phyloP scores from a whole-genome alignment of 1,140 invertebrate species.

The Zaprionus ornatus region DNA sequence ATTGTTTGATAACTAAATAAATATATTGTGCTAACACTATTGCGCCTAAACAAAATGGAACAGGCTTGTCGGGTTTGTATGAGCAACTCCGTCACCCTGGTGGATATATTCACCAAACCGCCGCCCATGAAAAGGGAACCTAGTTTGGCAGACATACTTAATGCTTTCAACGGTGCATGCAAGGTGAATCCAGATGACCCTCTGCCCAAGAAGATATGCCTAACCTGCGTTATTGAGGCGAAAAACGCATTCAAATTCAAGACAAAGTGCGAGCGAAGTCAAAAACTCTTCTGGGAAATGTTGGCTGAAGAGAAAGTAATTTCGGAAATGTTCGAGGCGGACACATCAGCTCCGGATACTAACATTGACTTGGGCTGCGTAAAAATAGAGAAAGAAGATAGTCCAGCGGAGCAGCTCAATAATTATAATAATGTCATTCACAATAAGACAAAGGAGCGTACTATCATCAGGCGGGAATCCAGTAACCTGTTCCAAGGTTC shows the following conservation, averaged over 20 bases:
- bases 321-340: not conserved
- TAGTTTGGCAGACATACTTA: constrained; percentile 11
- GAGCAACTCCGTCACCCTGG: constrained; percentile 6
- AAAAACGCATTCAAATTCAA: constrained; percentile 20
- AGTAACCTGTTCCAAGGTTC: not conserved
- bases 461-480: not conserved
- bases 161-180: not conserved
- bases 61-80: constrained; percentile 16
- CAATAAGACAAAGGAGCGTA: no score
- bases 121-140: not conserved
- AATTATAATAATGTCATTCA: not conserved
- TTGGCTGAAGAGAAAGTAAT: not conserved
- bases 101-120: constrained; percentile 5
- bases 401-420: not conserved
- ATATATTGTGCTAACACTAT: not conserved
- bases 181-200: constrained; percentile 9
- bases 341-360: not conserved
- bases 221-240: not conserved
- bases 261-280: constrained; percentile 17
- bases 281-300: constrained; percentile 5
- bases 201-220: constrained; percentile 23
- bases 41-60: constrained; percentile 8
- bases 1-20: not conserved
- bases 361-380: not conserved
- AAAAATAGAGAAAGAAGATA: constrained; percentile 4